Conservation (phyloP, 2,888 invertebrate species). For the Melieria crassipennis region DNA sequence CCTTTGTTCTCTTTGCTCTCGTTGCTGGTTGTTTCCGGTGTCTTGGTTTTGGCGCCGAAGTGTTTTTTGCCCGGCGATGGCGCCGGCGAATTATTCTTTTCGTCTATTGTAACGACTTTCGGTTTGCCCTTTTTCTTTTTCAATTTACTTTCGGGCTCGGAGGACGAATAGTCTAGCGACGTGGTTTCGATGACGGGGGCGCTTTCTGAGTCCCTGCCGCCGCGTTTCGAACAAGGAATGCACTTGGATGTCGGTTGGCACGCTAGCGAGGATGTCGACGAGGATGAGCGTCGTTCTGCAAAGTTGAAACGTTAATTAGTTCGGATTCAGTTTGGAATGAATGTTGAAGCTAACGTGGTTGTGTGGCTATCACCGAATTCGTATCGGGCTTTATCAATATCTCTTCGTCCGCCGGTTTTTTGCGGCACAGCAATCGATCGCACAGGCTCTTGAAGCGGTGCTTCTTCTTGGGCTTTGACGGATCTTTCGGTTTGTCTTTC, state of each 20-base stretch:
- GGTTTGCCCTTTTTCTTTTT: slow-evolving; percentile 34
- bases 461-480: slow-evolving; percentile 15
- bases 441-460: slow-evolving; percentile 7
- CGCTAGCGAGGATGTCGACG: slow-evolving; percentile 52
- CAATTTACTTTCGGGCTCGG: slow-evolving; percentile 34
- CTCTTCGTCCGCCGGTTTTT: slow-evolving; percentile 39
- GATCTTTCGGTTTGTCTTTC: background rate
- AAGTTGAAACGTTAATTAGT: slow-evolving; percentile 21
- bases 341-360: slow-evolving; percentile 22
- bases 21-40: background rate
- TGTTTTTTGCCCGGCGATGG: slow-evolving; percentile 5
- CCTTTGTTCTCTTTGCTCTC: background rate
- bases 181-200: slow-evolving; percentile 43
- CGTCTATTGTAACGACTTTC: slow-evolving; percentile 38
- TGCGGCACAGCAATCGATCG: slow-evolving; percentile 14
- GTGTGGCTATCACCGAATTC: slow-evolving; percentile 34
- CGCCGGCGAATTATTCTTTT: slow-evolving; percentile 30
- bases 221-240: slow-evolving; percentile 41
- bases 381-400: slow-evolving; percentile 34
- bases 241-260: slow-evolving; percentile 49
- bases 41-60: background rate
- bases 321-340: slow-evolving; percentile 3
- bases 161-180: slow-evolving; percentile 36
- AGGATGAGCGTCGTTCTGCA: slow-evolving; percentile 34
- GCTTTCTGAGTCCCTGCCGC: slow-evolving; percentile 23